These are phyloP conservation scores for Olivierus martensii DNA, from an alignment of 1,140 invertebrate genomes.

Conservation along the genomic window DNA sequence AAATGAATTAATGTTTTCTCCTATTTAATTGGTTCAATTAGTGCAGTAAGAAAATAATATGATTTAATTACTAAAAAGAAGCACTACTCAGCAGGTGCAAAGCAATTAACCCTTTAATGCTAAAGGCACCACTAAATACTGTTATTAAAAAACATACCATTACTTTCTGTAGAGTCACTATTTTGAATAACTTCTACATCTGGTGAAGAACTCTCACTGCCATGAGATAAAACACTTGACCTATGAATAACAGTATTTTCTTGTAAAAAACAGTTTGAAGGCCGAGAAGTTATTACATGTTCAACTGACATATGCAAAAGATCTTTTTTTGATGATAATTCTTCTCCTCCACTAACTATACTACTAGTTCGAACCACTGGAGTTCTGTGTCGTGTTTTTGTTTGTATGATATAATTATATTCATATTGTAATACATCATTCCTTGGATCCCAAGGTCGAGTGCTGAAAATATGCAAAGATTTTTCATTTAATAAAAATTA, in stretches of 20 bases:
- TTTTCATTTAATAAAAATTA: not conserved
- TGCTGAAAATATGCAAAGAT: conserved; percentile 20
- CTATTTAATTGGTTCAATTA: too few species aligned
- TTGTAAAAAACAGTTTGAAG: conserved; percentile 9
- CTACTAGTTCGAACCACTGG: conserved; percentile 41
- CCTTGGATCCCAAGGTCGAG: conserved; percentile 61
- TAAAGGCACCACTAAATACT: too few species aligned
- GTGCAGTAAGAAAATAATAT: too few species aligned
- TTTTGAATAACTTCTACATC: conserved; percentile 23
- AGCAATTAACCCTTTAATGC: too few species aligned
- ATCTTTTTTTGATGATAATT: conserved; percentile 14
- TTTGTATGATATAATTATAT: conserved; percentile 49
- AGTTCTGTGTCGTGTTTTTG: conserved; percentile 54
- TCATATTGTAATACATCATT: conserved; percentile 73
- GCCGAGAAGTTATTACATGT: conserved; percentile 18
- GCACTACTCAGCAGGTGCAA: too few species aligned
- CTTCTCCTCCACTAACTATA: conserved; percentile 42
- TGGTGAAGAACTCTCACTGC: conserved; percentile 34
- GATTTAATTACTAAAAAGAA: too few species aligned
- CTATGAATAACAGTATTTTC: conserved; percentile 23
- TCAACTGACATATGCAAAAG: conserved; percentile 20
- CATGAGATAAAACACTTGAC: conserved; percentile 21
- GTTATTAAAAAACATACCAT: too few species aligned
- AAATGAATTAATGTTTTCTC: too few species aligned
- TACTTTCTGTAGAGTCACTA: conserved; percentile 16